Conservation (phyloP, 2,888 invertebrate genomes). For the Polymixis lichenea region DNA sequence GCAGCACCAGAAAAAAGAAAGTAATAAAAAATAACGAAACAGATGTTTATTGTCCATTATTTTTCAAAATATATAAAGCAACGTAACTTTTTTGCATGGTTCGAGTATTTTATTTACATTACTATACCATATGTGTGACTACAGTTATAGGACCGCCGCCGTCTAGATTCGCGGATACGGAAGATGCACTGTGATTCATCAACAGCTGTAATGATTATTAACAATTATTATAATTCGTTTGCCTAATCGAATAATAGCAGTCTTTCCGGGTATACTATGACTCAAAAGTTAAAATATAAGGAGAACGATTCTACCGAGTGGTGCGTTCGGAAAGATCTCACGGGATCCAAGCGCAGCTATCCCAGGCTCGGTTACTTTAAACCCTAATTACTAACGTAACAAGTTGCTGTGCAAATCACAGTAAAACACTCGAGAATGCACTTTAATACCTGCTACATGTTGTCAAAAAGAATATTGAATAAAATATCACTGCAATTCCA, state of each 20-base stretch:
- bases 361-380: constrained; percentile 1
- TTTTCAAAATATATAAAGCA: neutral
- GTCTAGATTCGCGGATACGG: constrained; percentile 1
- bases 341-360: neutral
- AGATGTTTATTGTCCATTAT: constrained; percentile 22
- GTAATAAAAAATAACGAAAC: constrained; percentile 13
- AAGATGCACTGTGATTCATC: constrained; percentile 21
- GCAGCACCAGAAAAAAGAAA: constrained; percentile 22
- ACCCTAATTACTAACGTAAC: constrained; percentile 8
- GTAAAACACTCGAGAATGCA: neutral
- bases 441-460: neutral
- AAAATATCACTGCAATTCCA: constrained; percentile 19
- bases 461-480: neutral
- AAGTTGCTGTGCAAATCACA: constrained; percentile 17
- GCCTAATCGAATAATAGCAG: constrained; percentile 52
- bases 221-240: constrained; percentile 16
- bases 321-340: constrained; percentile 20
- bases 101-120: constrained; percentile 48
- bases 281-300: constrained; percentile 34
- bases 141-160: neutral
- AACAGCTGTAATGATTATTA: constrained; percentile 2
- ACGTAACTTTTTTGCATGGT: neutral
- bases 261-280: constrained; percentile 52
- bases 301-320: constrained; percentile 3
- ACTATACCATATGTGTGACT: constrained; percentile 11